Conservation (phyloP, 2,888 invertebrate genomes). For the Agrochola circellaris region DNA sequence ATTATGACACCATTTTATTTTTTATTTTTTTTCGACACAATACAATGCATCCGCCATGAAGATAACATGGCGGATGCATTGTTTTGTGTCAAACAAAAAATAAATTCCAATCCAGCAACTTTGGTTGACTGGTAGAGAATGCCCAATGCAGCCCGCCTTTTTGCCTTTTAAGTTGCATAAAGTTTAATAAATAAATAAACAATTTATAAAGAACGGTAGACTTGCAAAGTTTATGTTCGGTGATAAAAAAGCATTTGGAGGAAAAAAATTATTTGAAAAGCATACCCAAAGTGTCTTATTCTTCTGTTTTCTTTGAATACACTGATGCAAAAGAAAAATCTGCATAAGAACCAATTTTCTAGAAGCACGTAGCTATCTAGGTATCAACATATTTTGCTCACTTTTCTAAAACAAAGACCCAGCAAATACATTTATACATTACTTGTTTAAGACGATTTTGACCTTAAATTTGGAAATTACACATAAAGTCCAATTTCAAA, state of each 20-base stretch:
- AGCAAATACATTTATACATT: not conserved
- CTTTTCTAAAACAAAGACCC: not conserved
- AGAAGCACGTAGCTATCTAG: not conserved
- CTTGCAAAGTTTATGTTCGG: no score
- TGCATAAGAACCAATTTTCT: not conserved
- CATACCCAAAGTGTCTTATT: not conserved
- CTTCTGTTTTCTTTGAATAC: not conserved
- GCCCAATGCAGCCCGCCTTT: no score
- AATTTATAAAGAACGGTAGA: not conserved
- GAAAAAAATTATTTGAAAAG: not conserved
- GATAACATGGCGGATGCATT: no score
- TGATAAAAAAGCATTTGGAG: not conserved
- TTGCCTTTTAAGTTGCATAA: not conserved
- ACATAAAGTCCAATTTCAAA: slow-evolving; percentile 36
- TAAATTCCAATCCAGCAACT: no score
- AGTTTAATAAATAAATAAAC: not conserved
- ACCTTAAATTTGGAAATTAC: not conserved
- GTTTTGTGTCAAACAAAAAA: no score
- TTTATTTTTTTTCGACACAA: not conserved
- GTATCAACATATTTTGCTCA: not conserved
- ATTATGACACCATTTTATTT: not conserved
- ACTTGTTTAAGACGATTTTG: not conserved
- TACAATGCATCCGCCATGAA: no score
- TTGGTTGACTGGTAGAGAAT: no score
- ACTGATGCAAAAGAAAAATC: not conserved